Evolutionary conservation across 2,888 invertebrate genomes (phyloP).

Genomic region (Macrosiphum euphorbiae): DNA sequence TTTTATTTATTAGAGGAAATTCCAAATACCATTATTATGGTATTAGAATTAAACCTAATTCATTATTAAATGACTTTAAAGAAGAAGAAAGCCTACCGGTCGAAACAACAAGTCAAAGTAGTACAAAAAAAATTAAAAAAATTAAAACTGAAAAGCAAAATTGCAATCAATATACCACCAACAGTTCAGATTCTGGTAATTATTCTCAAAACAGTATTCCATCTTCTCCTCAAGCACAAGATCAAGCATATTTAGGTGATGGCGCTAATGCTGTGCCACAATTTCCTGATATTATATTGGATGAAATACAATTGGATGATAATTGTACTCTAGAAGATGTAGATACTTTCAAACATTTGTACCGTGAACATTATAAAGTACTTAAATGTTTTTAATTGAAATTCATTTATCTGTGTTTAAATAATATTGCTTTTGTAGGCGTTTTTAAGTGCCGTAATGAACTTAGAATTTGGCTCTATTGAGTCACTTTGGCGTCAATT

Average conservation of each 20-base stretch:
- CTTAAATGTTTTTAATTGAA: background rate
- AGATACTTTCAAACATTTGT: slow-evolving; percentile 83
- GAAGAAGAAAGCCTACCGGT: slow-evolving; percentile 69
- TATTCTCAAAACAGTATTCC: slow-evolving; percentile 59
- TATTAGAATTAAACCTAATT: slow-evolving; percentile 94
- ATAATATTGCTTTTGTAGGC: slow-evolving; percentile 72
- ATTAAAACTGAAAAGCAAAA: slow-evolving; percentile 60
- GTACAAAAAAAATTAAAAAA: slow-evolving; percentile 64
- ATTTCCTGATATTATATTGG: slow-evolving; percentile 81
- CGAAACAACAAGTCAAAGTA: slow-evolving; percentile 64
- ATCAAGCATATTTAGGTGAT: slow-evolving; percentile 87
- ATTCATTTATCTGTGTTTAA: slow-evolving; percentile 21
- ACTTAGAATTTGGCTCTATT: slow-evolving; percentile 89
- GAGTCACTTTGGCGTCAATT: slow-evolving; percentile 93
- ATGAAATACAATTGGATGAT: slow-evolving; percentile 76
- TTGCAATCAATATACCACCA: slow-evolving; percentile 41
- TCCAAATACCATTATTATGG: slow-evolving; percentile 99
- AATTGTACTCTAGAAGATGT: slow-evolving; percentile 85
- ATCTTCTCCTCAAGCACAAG: slow-evolving; percentile 68
- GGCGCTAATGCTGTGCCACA: slow-evolving; percentile 82
- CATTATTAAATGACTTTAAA: slow-evolving; percentile 76
- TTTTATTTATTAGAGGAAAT: slow-evolving; percentile 80
- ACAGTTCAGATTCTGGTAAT: slow-evolving; percentile 54
- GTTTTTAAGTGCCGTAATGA: slow-evolving; percentile 90
- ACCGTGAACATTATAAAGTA: slow-evolving; percentile 89